phyloP scores from a whole-genome alignment of 1,140 invertebrate genomes.

The Panagrolaimus sp. region DNA sequence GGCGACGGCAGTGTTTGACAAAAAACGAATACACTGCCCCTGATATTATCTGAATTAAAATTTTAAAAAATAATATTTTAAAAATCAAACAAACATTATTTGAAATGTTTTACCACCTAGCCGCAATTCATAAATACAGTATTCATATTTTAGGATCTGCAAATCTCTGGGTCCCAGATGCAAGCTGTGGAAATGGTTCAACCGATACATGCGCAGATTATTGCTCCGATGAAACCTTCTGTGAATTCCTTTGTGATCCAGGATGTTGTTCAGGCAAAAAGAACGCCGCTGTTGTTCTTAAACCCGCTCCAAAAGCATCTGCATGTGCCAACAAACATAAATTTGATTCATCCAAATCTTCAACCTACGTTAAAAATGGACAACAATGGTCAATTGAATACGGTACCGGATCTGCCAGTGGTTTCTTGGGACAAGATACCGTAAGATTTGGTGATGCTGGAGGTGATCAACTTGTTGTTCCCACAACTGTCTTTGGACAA shows the following conservation, averaged over 20 bases:
- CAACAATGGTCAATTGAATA: constrained; percentile 38
- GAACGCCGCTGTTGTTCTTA: neutral
- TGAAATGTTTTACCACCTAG: neutral
- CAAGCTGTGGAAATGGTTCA: constrained; percentile 24
- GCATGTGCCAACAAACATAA: constrained; percentile 36
- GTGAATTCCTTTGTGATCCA: constrained; percentile 20
- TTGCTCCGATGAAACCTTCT: constrained; percentile 18
- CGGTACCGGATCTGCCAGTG: constrained; percentile 43
- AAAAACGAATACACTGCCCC: no score
- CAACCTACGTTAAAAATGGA: constrained; percentile 42
- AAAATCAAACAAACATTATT: neutral
- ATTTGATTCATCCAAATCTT: constrained; percentile 40
- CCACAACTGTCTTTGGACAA: constrained; percentile 49
- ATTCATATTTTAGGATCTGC: neutral
- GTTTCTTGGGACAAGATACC: constrained; percentile 44
- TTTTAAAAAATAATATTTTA: no score
- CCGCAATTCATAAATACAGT: no score
- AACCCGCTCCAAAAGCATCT: constrained; percentile 19
- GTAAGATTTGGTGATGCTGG: constrained; percentile 22
- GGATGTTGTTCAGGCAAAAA: constrained; percentile 14
- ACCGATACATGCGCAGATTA: constrained; percentile 22
- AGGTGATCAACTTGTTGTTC: constrained; percentile 26
- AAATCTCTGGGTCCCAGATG: constrained; percentile 34
- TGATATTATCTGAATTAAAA: no score
- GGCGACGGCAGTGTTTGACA: no score